These are phyloP conservation scores for Eupithecia subfuscata DNA, from an alignment of 2,888 invertebrate genomes.

Conservation along the genomic window DNA sequence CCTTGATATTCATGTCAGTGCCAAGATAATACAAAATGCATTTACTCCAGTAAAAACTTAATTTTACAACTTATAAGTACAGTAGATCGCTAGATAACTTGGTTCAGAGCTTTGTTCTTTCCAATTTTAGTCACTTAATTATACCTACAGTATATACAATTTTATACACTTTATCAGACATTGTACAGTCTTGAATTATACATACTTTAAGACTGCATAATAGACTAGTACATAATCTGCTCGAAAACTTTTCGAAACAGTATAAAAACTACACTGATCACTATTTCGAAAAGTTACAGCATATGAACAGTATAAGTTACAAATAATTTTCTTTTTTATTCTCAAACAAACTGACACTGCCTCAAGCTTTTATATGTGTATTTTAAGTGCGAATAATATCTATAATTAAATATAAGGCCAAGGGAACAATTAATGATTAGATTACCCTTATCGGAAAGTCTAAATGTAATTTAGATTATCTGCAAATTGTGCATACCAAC, in stretches of 20 bases:
- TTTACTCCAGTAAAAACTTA: slow-evolving; percentile 23
- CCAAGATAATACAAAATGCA: slow-evolving; percentile 35
- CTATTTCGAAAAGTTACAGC: too few relatives aligned
- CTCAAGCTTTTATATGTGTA: slow-evolving; percentile 56
- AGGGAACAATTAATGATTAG: slow-evolving; percentile 65
- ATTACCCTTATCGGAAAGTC: slow-evolving; percentile 31
- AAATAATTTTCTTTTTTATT: slow-evolving; percentile 6
- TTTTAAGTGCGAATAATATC: slow-evolving; percentile 9
- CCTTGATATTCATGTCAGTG: slow-evolving; percentile 28
- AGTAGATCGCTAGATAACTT: slow-evolving; percentile 25
- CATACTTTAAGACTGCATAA: slow-evolving; percentile 2
- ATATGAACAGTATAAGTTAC: background rate
- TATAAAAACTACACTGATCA: too few relatives aligned
- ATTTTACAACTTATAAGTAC: slow-evolving; percentile 16
- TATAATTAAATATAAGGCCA: slow-evolving; percentile 51
- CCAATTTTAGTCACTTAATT: slow-evolving; percentile 32
- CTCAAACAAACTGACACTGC: slow-evolving; percentile 54
- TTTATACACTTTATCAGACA: background rate
- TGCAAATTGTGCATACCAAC: background rate
- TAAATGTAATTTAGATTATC: slow-evolving; percentile 40
- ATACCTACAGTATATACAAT: background rate
- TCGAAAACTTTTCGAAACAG: background rate
- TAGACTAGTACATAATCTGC: background rate
- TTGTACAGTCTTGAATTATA: background rate
- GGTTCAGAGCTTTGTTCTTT: slow-evolving; percentile 7